Evolutionary conservation across 2,113 vertebrate species (phyloP), one percentile per base, ranked within the genome.

Genomic region (Aix galericulata): DNA sequence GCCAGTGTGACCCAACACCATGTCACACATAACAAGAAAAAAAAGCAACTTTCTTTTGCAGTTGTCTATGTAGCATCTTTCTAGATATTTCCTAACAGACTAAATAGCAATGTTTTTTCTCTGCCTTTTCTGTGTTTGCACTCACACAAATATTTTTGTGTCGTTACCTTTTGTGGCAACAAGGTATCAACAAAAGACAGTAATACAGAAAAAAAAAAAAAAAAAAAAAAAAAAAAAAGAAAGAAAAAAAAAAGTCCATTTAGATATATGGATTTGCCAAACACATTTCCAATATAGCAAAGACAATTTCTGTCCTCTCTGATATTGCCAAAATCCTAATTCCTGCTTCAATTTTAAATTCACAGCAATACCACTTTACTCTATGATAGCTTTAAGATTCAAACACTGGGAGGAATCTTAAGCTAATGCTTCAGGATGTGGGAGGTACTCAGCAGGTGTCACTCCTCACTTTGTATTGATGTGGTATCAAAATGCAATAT

Each of bases 141-240:
- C 74, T 55, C 62, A 68, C 34, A 46, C 22, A 68, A 86, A n/a
- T 74, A 23, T 68, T 42, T 88, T 77, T 59, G 13, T 38, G 17
- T 36, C 31, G 9, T n/a, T 44, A 73, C 4, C 10, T 86, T 8
- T 21, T 1, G 3, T n/a, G 23, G 15, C 52, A 86, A 32, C 18
- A 86, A 71, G 71, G 5, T 17, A 55, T 17, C n/a, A 80, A 62
- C 23, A 69, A 7, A 56, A 56, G 25, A 38, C 5, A 6, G 4
- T 17, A 67, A 59, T 78, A 66, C 14, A 8, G 53, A 40, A 60
- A 48, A 17, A 40, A 17, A 31, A 9, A 17, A 1, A 48, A 11
- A 48, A 17, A 40, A 14, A 31, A 9, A 17, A 1, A 48, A 14
- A 9, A 25, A 1, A 8, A 4, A 1, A 48, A 11, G 21, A 17